Evolutionary conservation across 1,140 invertebrate species (phyloP), one percentile per base, ranked within the genome.

Genomic region (Mycetomoellerius zeteki): DNA sequence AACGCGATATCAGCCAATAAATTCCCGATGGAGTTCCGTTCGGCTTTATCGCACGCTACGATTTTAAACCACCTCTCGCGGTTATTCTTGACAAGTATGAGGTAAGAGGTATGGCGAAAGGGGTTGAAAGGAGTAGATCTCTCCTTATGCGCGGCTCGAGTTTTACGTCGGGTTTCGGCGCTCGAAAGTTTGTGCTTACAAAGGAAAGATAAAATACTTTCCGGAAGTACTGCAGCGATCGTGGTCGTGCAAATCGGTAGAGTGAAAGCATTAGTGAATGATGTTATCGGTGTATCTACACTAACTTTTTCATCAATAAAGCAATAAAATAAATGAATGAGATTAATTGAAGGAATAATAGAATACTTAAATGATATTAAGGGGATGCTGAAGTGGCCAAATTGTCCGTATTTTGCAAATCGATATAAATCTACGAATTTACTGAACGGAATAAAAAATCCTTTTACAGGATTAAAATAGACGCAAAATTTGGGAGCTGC

Each of bases 141-240:
- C 5, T 14, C 54, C 56, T 75, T 84, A 52, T 76, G 54, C 80
- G 19, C 56, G 21, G 75, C 56, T 81, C 16, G 56, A 71, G 30
- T 21, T 81, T 56, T 56, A 58, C 78, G 21, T 69, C 52, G 58
- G 52, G 75, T 72, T 84, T 71, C 50, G 16, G 33, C n/a, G n/a
- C 14, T 1, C 8, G 6, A 85, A 50, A 77, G 58, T 85, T 52
- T 60, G 52, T 16, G 58, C 30, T 64, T 37, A 77, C 37, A 88
- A 88, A 85, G 72, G 72, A 72, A 19, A 87, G 69, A 88, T 72
- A 14, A 67, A 73, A 56, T 65, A 69, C 71, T 78, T 65, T 12
- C 37, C 64, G 60, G 27, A 43, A 43, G 8, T 43, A 75, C 47
- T 54, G 21, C 33, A 19, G 12, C 47, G n/a, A 14, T 19, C 52